Base-by-base conservation (phyloP, 2,797 vertebrate genomes). In the Pseudochromis fuscus region DNA sequence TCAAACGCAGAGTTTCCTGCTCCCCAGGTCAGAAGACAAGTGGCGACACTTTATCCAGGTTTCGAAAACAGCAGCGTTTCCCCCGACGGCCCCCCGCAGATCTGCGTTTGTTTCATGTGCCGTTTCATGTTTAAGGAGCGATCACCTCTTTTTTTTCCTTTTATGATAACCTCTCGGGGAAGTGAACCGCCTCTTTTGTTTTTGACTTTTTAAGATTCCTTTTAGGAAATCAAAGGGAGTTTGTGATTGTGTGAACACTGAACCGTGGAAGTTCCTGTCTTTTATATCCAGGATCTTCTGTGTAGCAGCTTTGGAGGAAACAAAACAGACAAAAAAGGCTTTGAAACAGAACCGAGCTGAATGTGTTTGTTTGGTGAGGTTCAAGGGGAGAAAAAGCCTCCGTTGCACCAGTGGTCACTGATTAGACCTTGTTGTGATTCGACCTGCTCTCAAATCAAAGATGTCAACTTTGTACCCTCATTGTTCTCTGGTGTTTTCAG, bases 351-450 rank as follows among this genome's bases (percentile, higher is more conserved):
- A 13, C 6, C 2, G 23, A 37, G 31, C 8, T 38, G 35, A 40
- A 12, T 27, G 40, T 59, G 50, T 66, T 76, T 58, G 38, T 76
- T 72, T 66, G 40, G 33, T 11, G 6, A 37, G 33, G 66, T 79
- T 83, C 30, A 7, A 31, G 69, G 38, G 50, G 24, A 61, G 27
- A 13, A 46, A 27, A 58, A 19, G 40, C 21, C n/a, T 3, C 31
- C n/a, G n/a, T 28, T 58, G 15, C 53, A 24, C 61, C 42, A 28
- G 16, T 24, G 66, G 53, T 35, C 49, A 44, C 81, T 91, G 90
- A 90, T 92, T 85, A 84, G 58, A 67, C 75, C 70, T 48, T 8
- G 42, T 72, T 56, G 57, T 75, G 88, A 87, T 89, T 70, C 61
- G 40, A 21, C 35, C 46, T 51, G 51, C 81, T 79, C 84, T 88